Base-by-base conservation (phyloP, 2,888 invertebrate species). In the Cantharis lateralis region DNA sequence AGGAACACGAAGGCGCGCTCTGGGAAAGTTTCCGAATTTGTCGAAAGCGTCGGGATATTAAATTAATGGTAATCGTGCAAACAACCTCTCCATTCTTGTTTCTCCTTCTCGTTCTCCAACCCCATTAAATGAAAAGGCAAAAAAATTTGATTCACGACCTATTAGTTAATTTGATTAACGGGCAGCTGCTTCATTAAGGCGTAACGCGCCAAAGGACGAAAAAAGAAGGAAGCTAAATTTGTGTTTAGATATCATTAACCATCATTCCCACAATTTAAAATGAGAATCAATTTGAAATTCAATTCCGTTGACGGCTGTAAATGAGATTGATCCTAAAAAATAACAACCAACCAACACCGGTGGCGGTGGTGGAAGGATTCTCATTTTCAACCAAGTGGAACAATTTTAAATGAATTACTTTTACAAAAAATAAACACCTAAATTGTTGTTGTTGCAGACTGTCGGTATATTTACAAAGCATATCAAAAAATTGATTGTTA, bases 201-300 rank as follows among this genome's bases (percentile, higher is more conserved):
- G 24, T 26, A 15, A 32, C 15, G 73, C 68, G 74, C 70, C n/a
- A 74, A 32, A 70, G 72, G 68, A 62, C 24, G 28, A 69, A 13
- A 32, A 20, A 62, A 72, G 62, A 68, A 61, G 66, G 66, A 73
- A 70, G 68, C 64, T 13, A 66, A 66, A 63, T 72, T 71, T 76
- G 73, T 81, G 79, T 80, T 81, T 79, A 78, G 75, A 78, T 79
- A 81, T 79, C 80, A 81, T 81, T 80, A 81, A 77, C 78, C 24
- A 71, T 68, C 70, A 76, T 80, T 79, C 79, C 79, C 77, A 79
- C 80, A 77, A 75, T 79, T 77, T 76, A 81, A 80, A 78, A 77
- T 77, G 78, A 48, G 48, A 78, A 75, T 80, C 80, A 80, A 80
- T 80, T 80, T 79, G 75, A 78, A 80, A 80, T 81, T 80, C 79